Base-by-base conservation (phyloP, 2,888 invertebrate species). In the Copidosoma aretas region DNA sequence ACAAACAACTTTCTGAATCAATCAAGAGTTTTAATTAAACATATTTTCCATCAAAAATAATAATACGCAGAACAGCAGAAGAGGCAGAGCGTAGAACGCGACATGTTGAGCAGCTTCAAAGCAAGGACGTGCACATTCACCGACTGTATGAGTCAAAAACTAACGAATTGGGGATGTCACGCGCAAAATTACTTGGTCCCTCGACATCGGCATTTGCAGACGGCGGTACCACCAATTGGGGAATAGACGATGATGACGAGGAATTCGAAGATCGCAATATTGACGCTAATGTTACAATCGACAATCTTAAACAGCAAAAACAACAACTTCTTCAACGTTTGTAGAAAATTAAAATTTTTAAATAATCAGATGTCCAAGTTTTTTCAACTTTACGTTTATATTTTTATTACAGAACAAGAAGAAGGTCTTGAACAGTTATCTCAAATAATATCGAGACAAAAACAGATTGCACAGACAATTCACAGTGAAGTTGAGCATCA, bases 401-500 rank as follows among this genome's bases (percentile, higher is more conserved):
- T 53, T 46, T 41, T 52, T 41, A 21, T 60, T 58, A 43, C 79
- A 89, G 91, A 91, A 72, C 94, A 94, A 86, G 91, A 94, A 78
- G 84, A 86, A 73, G 93, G 93, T 0, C 84, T 94, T 39, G 93
- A 93, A 70, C 89, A 87, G 63, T 84, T 94, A 57, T 90, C 91
- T 0, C 88, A 90, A 79, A 91, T 92, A 8, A 90, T 94, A 68
- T 87, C 89, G 0, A 85, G 93, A 10, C 94, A 94, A 79, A 93
- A 92, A 77, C 86, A 90, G 75, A 89, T 94, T 77, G 93, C 93
- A 10, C 84, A 89, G 58, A 90, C 89, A 59, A 90, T 94, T 74
- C 89, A 90, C 15, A 87, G 86, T 77, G 94, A 94, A 85, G 92
- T 93, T 0, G 91, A 91, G 77, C 84, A 88, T 73, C 93, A 94